Base-by-base conservation (phyloP, 2,797 vertebrate species). In the Loriculus beryllinus region DNA sequence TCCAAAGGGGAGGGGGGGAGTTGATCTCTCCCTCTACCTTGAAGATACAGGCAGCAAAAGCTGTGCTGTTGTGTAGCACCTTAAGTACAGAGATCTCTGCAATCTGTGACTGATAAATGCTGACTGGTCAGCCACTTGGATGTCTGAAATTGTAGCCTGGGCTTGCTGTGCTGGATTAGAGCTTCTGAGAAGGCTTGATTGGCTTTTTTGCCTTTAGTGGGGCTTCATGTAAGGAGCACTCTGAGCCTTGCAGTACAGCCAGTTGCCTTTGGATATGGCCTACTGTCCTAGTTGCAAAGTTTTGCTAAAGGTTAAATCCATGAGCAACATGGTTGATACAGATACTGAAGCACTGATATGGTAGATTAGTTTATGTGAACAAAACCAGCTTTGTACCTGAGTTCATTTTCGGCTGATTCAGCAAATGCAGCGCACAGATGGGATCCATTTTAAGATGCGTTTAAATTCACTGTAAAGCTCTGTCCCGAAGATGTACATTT, bases 341-440 rank as follows among this genome's bases (percentile, higher is more conserved):
- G 49, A 31, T 60, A 19, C 33, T 47, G 68, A 77, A 80, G 35
- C 60, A 28, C 21, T 39, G 15, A 5, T 10, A 4, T 0, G 6
- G 6, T 78, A 26, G 39, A 28, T 74, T 25, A 52, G 26, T 60
- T 91, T n/a, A 6, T 80, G 88, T 82, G 57, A 71, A 56, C 39
- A 80, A 39, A 42, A 88, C 4, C 23, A 57, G 9, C 29, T 91
- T 85, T 59, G 29, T 62, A 70, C 68, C 39, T 83, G 45, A 5
- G 12, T 71, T 93, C 40, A 25, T 91, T 93, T 86, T 81, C 62
- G 65, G n/a, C 69, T 83, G 69, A 57, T 88, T 40, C 13, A 64
- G 60, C 64, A 56, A 56, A 62, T 65, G 60, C 15, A 48, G 39
- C 21, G 16, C 9, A 26, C 19, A 42, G 39, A 13, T 42, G 37